These are phyloP conservation scores for Drosophila helvetica DNA, from an alignment of 2,888 invertebrate species.

Conservation along the genomic window DNA sequence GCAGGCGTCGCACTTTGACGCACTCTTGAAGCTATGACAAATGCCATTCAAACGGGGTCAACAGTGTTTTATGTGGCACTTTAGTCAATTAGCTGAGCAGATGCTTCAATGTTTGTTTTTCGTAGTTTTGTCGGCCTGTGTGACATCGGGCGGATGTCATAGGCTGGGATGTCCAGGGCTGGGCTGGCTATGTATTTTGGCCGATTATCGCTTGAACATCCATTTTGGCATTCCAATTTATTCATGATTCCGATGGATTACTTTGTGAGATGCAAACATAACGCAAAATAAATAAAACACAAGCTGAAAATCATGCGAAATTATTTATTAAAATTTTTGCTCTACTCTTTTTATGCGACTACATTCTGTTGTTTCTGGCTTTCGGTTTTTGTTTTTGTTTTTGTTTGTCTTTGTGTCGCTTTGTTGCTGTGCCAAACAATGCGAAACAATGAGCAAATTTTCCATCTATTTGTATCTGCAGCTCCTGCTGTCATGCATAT, in stretches of 20 bases:
- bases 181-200: neutral
- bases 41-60: conserved; percentile 61
- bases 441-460: conserved; percentile 60
- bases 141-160: conserved; percentile 20
- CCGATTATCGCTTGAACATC: conserved; percentile 32
- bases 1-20: too few species aligned
- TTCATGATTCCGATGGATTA: conserved; percentile 60
- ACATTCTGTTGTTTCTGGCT: too few species aligned
- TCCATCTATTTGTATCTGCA: conserved; percentile 38
- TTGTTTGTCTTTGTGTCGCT: neutral
- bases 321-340: conserved; percentile 63
- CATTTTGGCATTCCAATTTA: conserved; percentile 55
- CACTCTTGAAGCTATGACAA: conserved; percentile 30
- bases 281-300: conserved; percentile 26
- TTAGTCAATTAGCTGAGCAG: conserved; percentile 70
- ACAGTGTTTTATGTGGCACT: conserved; percentile 64
- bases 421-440: conserved; percentile 25
- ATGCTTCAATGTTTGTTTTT: conserved; percentile 45
- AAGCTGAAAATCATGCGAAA: conserved; percentile 52
- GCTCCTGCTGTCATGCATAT: conserved; percentile 13
- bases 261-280: conserved; percentile 42
- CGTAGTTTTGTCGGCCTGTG: conserved; percentile 17
- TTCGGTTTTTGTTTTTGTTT: neutral
- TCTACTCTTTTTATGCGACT: neutral
- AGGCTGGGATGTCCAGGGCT: neutral